Evolutionary conservation across 1,140 invertebrate genomes (phyloP), one percentile per base, ranked within the genome.

Genomic region (Bombus waltoni): DNA sequence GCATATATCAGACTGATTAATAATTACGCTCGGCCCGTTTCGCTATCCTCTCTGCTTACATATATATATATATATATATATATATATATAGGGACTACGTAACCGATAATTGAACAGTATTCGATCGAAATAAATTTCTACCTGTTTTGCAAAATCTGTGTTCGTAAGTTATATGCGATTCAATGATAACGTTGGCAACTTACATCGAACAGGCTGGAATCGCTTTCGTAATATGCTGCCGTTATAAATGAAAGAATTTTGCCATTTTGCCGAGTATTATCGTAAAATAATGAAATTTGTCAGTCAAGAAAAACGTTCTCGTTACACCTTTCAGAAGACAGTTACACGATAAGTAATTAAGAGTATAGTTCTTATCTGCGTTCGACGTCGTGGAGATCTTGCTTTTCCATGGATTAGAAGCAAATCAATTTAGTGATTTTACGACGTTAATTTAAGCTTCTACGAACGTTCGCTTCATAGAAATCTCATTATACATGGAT

Each of bases 61-160:
- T 15, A 28, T 32, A 32, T 32, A 32, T 32, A 32, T 32, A 32
- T 32, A 32, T 32, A 32, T 32, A 32, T 32, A 32, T 32, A 32
- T 32, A 32, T 32, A 32, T 32, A 32, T 32, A 32, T 32, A 3
- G 38, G 1, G 28, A 53, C 65, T 47, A 42, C 40, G n/a, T 28
- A 53, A 22, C 47, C 47, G 47, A 22, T 82, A 82, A 82, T 82
- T 74, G 57, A 66, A 73, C 40, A 35, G 42, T 66, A 44, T 35
- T 35, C 81, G 57, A 74, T 74, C 57, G 81, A 74, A 38, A 82
- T 65, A 62, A 81, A 57, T 57, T 73, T 66, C 47, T 13, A n/a
- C 15, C 9, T 22, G 32, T 53, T 65, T 13, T 13, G 18, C 5
- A 35, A 47, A n/a, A 9, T 15, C 42, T n/a, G 53, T 15, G 15